Base-by-base conservation (phyloP, 1,140 invertebrate genomes). In the Nasonia giraulti region DNA sequence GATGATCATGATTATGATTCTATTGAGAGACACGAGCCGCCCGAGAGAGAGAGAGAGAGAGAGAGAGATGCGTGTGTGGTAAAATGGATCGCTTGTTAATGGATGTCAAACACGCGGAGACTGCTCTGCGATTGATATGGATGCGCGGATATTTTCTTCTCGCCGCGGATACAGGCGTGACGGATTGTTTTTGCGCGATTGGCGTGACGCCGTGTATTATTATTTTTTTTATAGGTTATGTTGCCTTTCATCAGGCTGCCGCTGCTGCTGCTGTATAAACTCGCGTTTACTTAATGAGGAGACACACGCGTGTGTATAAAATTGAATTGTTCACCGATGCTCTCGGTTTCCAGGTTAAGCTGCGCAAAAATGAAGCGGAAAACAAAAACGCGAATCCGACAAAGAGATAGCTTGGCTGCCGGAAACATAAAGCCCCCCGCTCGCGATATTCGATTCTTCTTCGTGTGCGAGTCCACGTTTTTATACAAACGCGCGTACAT, bases 61-160 rank as follows among this genome's bases (percentile, higher is more conserved):
- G 2, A 1, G 23, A 10, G 68, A n/a, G 68, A 74, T 47, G 27
- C 6, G 37, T 8, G 7, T n/a, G 37, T 8, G 7, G 50, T 27
- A 62, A n/a, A 81, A 81, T 81, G 12, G 7, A 76, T 76, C n/a
- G 33, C 20, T 66, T 66, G 8, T 37, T 69, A 83, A 83, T 69
- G 55, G 73, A 83, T 69, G 82, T 47, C 37, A 77, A 68, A 69
- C 37, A 69, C 66, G 66, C 66, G 47, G 55, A 62, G 40, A 44
- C 40, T 44, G 40, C 40, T 37, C 33, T n/a, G 14, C 55, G 20
- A 62, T 62, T 62, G 17, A 62, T 62, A 62, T 62, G 55, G 55
- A 62, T 62, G 55, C 20, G 55, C 6, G 7, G 17, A 62, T 62
- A 37, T 37, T 37, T 62, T 62, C 55, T 62, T 62, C 5, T 62